Conservation (phyloP, 2,797 vertebrate species). For the Limosa lapponica region DNA sequence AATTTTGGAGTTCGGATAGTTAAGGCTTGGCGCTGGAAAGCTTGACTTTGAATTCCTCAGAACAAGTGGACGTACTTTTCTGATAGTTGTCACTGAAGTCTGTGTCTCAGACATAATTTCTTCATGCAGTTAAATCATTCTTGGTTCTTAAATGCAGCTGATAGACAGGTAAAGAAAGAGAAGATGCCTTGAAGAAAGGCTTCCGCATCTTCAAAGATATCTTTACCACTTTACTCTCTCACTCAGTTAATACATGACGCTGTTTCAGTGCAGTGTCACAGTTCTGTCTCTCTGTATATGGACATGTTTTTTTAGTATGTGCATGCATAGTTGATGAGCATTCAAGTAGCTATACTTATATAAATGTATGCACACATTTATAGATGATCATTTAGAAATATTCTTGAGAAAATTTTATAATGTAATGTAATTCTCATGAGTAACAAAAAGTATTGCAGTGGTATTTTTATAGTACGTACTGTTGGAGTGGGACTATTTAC, state of each 20-base stretch:
- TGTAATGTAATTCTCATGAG: background rate
- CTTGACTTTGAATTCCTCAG: background rate
- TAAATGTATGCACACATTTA: background rate
- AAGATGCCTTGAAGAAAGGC: background rate
- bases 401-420: background rate
- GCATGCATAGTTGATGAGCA: background rate
- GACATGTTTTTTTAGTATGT: background rate
- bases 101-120: background rate
- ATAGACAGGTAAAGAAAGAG: background rate
- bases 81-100: background rate
- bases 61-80: background rate
- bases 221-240: background rate
- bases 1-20: background rate
- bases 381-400: background rate
- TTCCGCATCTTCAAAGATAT: background rate
- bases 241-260: background rate
- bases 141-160: background rate
- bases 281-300: background rate
- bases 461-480: background rate
- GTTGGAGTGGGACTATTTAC: background rate
- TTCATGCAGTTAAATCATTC: background rate
- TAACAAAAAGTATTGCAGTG: background rate
- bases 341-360: background rate
- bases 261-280: background rate
- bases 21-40: background rate